A percentile compares a stretch with the other conserved stretches of the same genome.
Conservation (phyloP, 1,140 invertebrate species). For the Drosophila serrata region DNA sequence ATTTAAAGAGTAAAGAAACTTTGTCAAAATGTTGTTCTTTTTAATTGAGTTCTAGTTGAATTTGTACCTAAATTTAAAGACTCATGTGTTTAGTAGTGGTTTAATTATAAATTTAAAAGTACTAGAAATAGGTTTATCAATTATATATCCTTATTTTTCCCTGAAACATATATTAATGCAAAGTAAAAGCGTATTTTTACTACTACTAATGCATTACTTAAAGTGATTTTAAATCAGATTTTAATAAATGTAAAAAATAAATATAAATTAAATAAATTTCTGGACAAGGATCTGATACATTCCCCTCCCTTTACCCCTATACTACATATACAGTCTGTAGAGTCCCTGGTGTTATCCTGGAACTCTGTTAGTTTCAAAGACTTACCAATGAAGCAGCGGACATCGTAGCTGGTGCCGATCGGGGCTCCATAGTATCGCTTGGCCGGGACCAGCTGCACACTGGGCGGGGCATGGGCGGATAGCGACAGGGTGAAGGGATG, state of each 20-base stretch:
- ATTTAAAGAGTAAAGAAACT: background rate
- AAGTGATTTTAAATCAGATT: too few relatives aligned
- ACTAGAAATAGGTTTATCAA: background rate
- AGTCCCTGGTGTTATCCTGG: background rate
- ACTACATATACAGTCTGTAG: too few relatives aligned
- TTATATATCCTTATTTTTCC: background rate
- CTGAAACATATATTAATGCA: background rate
- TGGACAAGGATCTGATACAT: background rate
- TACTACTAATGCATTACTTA: too few relatives aligned
- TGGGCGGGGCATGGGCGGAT: slow-evolving; percentile 93
- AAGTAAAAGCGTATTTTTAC: background rate
- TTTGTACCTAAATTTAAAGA: background rate
- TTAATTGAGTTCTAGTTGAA: background rate
- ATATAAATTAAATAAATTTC: background rate
- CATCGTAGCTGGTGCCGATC: slow-evolving; percentile 94
- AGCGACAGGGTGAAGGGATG: slow-evolving; percentile 93
- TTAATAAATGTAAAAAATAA: too few relatives aligned
- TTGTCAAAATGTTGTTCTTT: background rate
- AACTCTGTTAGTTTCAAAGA: background rate
- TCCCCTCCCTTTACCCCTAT: background rate
- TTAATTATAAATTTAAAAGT: background rate
- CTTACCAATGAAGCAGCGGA: slow-evolving; percentile 85
- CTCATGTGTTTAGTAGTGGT: background rate
- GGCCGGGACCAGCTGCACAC: slow-evolving; percentile 95
- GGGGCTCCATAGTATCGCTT: slow-evolving; percentile 96